Evolutionary conservation across 2,113 vertebrate species (phyloP).

Genomic region (Excalfactoria chinensis): DNA sequence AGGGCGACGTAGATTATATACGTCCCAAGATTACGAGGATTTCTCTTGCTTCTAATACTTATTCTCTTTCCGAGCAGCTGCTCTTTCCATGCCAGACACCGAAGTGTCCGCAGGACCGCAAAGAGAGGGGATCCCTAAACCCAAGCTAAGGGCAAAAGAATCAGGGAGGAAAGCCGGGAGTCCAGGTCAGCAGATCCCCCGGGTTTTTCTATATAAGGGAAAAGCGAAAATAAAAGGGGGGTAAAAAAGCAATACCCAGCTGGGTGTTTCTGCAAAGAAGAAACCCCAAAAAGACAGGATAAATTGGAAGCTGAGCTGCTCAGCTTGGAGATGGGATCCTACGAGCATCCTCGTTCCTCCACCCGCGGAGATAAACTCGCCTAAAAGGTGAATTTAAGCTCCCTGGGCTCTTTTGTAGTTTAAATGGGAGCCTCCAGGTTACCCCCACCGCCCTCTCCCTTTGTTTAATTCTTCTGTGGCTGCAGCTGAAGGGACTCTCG

Average conservation of each 20-base stretch:
- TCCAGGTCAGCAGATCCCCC: neutral
- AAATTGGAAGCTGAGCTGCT: neutral
- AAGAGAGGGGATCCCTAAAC: neutral
- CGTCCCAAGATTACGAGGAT: conserved; percentile 62
- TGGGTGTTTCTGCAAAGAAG: neutral
- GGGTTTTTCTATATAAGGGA: neutral
- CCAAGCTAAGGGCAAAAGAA: neutral
- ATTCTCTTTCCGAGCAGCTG: conserved; percentile 11
- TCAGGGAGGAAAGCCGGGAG: neutral
- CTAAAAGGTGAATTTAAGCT: neutral
- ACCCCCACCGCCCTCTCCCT: neutral
- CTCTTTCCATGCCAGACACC: conserved; percentile 17
- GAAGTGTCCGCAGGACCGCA: neutral
- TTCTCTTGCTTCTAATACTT: neutral
- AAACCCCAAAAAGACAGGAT: neutral
- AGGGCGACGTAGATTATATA: conserved; percentile 46
- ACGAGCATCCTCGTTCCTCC: neutral
- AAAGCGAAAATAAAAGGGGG: too few relatives aligned
- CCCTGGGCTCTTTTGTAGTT: neutral
- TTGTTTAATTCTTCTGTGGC: conserved; percentile 1
- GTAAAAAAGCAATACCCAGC: neutral
- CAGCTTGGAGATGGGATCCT: neutral
- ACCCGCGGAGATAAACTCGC: neutral
- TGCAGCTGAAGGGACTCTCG: neutral
- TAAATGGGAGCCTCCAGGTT: neutral